Conservation (phyloP, 2,797 vertebrate species). For the Trematomus bernacchii region DNA sequence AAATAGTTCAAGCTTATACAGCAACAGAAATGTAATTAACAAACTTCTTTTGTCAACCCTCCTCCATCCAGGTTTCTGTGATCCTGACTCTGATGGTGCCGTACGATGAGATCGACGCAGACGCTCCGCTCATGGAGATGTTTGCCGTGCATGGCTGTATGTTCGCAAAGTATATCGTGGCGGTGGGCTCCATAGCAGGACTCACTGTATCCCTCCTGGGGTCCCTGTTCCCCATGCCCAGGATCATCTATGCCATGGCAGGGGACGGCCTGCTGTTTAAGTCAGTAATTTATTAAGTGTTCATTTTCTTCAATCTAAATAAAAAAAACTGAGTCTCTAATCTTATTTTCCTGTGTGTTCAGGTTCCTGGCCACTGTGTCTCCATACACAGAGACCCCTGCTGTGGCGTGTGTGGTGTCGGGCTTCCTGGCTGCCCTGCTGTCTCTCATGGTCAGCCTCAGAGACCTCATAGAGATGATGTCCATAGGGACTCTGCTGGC, state of each 20-base stretch:
- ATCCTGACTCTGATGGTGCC: slow-evolving; percentile 98
- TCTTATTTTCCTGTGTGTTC: slow-evolving; percentile 29
- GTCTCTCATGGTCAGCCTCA: slow-evolving; percentile 94
- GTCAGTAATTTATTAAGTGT: slow-evolving; percentile 76
- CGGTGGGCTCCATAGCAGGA: slow-evolving; percentile 95
- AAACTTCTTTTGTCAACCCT: slow-evolving; percentile 9
- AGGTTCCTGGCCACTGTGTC: slow-evolving; percentile 95
- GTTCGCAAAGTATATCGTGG: slow-evolving; percentile 94
- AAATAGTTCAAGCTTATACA: not conserved
- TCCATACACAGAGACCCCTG: slow-evolving; percentile 95
- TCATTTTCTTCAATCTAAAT: not conserved
- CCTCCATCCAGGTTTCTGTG: slow-evolving; percentile 90
- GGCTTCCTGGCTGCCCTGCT: slow-evolving; percentile 94
- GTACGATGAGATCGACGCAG: slow-evolving; percentile 91
- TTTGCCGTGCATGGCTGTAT: slow-evolving; percentile 93
- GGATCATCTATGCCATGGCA: slow-evolving; percentile 98
- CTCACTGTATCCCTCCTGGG: slow-evolving; percentile 95
- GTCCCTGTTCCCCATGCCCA: slow-evolving; percentile 96
- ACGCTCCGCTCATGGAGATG: slow-evolving; percentile 99
- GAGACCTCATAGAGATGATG: slow-evolving; percentile 99
- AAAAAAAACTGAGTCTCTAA: not conserved
- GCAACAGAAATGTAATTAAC: not conserved
- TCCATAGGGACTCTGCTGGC: slow-evolving; percentile 96
- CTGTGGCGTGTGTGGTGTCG: slow-evolving; percentile 95
- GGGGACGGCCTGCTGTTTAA: slow-evolving; percentile 97